phyloP scores from a whole-genome alignment of 2,113 vertebrate species.

The Setophaga kirtlandii region DNA sequence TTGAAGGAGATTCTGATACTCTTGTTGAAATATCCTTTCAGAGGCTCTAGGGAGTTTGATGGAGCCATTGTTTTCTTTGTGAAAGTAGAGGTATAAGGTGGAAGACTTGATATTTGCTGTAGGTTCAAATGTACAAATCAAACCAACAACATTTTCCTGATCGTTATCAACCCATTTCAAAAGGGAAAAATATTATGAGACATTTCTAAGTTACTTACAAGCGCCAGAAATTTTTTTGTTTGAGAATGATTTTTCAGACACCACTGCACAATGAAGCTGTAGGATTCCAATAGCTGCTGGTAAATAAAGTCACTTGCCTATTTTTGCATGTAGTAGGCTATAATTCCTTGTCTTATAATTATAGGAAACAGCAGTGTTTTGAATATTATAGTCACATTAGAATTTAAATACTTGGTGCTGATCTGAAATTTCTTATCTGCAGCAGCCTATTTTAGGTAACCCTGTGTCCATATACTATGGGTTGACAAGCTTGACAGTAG shows the following conservation, averaged over 20 bases:
- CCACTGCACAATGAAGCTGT: neutral
- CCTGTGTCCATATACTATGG: no score
- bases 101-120: neutral
- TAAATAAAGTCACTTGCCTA: neutral
- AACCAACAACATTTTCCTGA: neutral
- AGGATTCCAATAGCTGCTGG: neutral
- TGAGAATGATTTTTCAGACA: neutral
- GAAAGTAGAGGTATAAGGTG: neutral
- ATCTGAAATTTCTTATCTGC: neutral
- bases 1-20: neutral
- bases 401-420: neutral
- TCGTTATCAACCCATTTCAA: neutral
- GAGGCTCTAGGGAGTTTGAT: neutral
- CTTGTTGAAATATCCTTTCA: neutral
- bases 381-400: neutral
- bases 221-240: neutral
- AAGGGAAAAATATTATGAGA: neutral
- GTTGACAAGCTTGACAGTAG: neutral
- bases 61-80: neutral
- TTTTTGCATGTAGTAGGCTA: neutral
- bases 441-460: neutral
- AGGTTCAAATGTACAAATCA: neutral
- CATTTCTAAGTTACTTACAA: neutral
- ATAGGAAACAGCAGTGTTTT: neutral
- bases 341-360: neutral